phyloP scores from a whole-genome alignment of 2,797 vertebrate species.

The Potorous gilbertii region DNA sequence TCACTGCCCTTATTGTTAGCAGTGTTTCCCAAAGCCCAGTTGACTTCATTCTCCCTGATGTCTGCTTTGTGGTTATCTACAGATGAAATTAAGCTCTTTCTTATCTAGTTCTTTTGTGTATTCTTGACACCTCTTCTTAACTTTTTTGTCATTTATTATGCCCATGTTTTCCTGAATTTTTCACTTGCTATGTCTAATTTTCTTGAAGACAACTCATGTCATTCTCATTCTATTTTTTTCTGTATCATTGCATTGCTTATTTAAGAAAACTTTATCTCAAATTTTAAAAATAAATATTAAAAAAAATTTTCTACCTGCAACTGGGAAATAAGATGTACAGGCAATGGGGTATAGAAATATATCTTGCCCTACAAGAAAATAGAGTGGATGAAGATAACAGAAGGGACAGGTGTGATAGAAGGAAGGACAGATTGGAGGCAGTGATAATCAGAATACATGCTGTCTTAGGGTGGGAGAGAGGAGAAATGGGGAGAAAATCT shows the following conservation, averaged over 20 bases:
- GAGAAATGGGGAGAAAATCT: too few species aligned
- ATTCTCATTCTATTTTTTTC: background rate
- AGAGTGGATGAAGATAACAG: too few species aligned
- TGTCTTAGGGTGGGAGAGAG: too few species aligned
- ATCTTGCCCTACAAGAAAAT: too few species aligned
- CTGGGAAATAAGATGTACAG: too few species aligned
- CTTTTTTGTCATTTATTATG: background rate
- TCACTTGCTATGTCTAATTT: background rate
- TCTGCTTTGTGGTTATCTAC: background rate
- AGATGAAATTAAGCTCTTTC: background rate
- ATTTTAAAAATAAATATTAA: too few species aligned
- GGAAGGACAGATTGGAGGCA: too few species aligned
- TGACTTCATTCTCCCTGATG: background rate
- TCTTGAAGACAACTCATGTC: background rate
- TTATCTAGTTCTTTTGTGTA: background rate
- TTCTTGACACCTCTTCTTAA: background rate
- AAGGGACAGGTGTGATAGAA: too few species aligned
- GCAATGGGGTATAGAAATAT: too few species aligned
- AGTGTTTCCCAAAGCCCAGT: background rate
- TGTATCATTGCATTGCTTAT: background rate
- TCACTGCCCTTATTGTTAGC: background rate
- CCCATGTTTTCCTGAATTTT: background rate
- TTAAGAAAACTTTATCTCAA: background rate
- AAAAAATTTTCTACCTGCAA: too few species aligned
- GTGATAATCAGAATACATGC: too few species aligned